Conservation (phyloP, 2,888 invertebrate species). For the Macropis europaea region DNA sequence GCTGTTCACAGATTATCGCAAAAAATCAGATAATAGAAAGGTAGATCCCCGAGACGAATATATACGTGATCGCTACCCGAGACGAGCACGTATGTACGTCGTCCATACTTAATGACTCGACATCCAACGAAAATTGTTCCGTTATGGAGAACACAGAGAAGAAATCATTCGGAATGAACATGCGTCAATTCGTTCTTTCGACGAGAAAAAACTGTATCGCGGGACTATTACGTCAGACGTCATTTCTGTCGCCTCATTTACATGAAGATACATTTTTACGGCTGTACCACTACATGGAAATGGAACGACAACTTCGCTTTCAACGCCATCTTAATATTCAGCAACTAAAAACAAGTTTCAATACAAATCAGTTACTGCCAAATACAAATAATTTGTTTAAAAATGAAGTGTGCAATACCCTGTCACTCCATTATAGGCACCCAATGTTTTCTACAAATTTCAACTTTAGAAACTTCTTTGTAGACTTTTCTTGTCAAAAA, state of each 20-base stretch:
- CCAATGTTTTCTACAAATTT: no score
- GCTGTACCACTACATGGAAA: no score
- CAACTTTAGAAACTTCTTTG: no score
- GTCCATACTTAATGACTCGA: conserved; percentile 6
- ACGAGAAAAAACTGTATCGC: not conserved
- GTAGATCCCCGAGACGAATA: conserved; percentile 15
- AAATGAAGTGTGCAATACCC: no score
- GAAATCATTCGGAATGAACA: not conserved
- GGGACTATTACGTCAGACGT: not conserved
- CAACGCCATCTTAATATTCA: no score
- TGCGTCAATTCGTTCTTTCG: not conserved
- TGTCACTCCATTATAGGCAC: no score
- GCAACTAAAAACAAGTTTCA: no score
- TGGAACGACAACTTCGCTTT: no score
- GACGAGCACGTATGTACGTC: not conserved
- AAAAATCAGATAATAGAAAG: conserved; percentile 35
- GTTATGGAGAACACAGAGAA: not conserved
- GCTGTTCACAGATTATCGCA: conserved; percentile 32
- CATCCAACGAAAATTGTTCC: conserved; percentile 1
- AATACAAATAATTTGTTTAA: no score
- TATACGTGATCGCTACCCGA: not conserved
- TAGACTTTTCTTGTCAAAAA: no score
- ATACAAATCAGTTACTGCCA: no score
- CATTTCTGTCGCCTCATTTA: not conserved
- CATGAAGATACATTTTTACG: no score